These are phyloP conservation scores for Lacerta agilis DNA, from an alignment of 2,797 vertebrate species.

Conservation along the genomic window DNA sequence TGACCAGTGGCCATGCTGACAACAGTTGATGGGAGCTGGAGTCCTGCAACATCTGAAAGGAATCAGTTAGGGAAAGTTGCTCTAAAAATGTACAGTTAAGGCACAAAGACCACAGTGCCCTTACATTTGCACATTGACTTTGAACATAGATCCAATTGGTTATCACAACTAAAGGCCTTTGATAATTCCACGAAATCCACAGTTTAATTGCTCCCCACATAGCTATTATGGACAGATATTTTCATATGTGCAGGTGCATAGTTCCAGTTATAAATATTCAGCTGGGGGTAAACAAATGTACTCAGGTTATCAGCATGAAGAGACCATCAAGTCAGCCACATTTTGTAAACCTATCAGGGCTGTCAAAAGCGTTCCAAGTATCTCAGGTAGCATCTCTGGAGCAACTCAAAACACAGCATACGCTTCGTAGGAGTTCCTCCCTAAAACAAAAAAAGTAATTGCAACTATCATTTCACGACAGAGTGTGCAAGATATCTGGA, in stretches of 20 bases:
- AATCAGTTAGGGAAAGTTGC: no score
- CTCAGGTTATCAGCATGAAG: not conserved
- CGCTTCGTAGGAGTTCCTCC: not conserved
- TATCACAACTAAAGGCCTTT: not conserved
- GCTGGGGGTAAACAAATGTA: not conserved
- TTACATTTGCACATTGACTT: not conserved
- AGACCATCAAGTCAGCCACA: not conserved
- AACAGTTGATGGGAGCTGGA: no score
- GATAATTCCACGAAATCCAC: not conserved
- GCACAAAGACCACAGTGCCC: not conserved
- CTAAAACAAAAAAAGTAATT: not conserved
- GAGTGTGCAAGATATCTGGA: not conserved
- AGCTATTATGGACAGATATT: not conserved
- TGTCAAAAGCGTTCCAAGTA: conserved; percentile 10
- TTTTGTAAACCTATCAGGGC: not conserved
- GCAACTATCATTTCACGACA: not conserved
- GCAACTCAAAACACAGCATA: not conserved
- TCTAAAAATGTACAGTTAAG: not conserved
- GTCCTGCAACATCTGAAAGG: no score
- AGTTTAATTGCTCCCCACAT: not conserved
- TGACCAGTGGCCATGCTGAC: no score
- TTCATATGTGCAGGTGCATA: not conserved
- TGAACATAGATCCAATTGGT: not conserved
- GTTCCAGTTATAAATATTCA: conserved; percentile 12
- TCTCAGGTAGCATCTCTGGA: not conserved